Conservation (phyloP, 2,797 vertebrate genomes). For the Anas acuta region DNA sequence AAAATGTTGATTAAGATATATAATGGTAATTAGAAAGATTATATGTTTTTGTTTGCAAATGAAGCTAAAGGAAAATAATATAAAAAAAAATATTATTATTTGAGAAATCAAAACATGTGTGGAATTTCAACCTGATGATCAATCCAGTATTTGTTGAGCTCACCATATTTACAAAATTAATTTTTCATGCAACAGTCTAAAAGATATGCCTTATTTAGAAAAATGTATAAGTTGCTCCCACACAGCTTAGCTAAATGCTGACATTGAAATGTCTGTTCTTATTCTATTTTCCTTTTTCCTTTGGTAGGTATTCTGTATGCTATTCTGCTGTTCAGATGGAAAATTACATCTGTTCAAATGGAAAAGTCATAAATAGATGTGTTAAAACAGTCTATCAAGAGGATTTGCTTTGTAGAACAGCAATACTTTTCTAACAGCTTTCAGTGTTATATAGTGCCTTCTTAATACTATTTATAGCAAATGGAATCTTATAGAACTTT, state of each 20-base stretch:
- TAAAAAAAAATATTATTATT: not conserved
- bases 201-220: not conserved
- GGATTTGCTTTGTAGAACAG: not conserved
- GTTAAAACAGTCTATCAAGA: not conserved
- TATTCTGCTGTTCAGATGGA: not conserved
- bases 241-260: not conserved
- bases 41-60: not conserved
- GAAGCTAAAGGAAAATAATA: not conserved
- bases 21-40: not conserved
- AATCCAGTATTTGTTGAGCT: not conserved
- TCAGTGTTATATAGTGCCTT: not conserved
- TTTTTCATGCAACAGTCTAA: not conserved
- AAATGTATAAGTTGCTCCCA: not conserved
- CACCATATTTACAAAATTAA: not conserved
- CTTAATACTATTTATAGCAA: not conserved
- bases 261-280: not conserved
- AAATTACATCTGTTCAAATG: not conserved
- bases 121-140: not conserved
- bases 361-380: slow-evolving; percentile 3
- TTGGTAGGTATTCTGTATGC: not conserved
- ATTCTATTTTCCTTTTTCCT: not conserved
- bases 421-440: not conserved
- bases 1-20: not conserved
- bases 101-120: not conserved
- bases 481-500: not conserved